Base-by-base conservation (phyloP, 2,888 invertebrate genomes). In the Tolmerus cingulatus region DNA sequence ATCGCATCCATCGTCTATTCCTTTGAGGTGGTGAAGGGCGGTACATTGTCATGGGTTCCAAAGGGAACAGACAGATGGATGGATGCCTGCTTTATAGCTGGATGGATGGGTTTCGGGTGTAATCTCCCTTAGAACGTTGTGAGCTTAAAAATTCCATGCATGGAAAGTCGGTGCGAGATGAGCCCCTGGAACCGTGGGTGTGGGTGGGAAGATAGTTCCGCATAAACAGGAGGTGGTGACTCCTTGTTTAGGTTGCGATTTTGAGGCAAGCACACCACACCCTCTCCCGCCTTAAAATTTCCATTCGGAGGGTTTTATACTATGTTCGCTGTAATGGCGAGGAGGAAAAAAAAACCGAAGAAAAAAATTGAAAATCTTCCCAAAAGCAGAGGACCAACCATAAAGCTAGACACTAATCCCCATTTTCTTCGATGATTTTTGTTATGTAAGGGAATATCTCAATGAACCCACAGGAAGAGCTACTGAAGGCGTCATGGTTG, bases 1-100 rank as follows among this genome's bases (percentile, higher is more conserved):
- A 66, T 34, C 57, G 23, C 19, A 57, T 66, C 66, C 84, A 66
- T 66, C 66, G 74, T 19, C 66, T 84, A 74, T 84, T 84, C 74
- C 84, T 40, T 37, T 74, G 37, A 40, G 74, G 84, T 84, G 84
- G 37, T 74, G 57, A 74, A 74, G 84, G 57, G 66, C 40, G 84
- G 43, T 84, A 74, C 43, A 84, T 84, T 84, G 74, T 84, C 74
- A 84, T 40, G 84, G 34, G 57, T 37, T 74, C 40, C 37, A 84
- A 66, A 84, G 66, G 81, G 51, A 81, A 66, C 40, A 55, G 40
- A 74, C 84, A 84, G 84, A 84, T 84, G 84, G 84, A 84, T 84
- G 84, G 84, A 40, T 43, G 84, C 23, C 66, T 84, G 84, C 74
- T 66, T 74, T 43, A 57, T 74, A 84, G 66, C 43, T 74, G 74